These are phyloP conservation scores for Lycorma delicatula DNA, from an alignment of 1,140 invertebrate species.

Conservation along the genomic window DNA sequence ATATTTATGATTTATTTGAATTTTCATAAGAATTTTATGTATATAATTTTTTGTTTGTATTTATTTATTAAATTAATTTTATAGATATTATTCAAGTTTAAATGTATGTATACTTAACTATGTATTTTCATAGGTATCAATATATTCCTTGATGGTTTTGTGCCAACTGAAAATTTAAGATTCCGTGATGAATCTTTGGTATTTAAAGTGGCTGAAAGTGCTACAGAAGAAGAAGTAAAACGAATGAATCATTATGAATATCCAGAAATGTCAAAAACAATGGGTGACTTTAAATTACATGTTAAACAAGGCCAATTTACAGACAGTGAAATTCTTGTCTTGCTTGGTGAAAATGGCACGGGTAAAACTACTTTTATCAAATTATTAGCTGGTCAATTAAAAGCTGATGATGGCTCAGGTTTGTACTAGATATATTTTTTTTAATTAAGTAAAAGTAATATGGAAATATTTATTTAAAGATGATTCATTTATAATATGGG, in stretches of 20 bases:
- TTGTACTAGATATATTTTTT: too few species aligned
- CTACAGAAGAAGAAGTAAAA: conserved; percentile 95
- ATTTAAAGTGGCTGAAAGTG: conserved; percentile 97
- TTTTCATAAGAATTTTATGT: background rate
- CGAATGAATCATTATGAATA: conserved; percentile 95
- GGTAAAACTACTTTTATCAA: conserved; percentile 99
- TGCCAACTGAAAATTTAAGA: conserved; percentile 97
- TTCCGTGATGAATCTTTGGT: conserved; percentile 94
- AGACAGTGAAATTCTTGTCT: conserved; percentile 97
- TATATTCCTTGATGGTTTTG: conserved; percentile 98
- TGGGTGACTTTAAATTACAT: conserved; percentile 63
- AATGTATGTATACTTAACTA: background rate
- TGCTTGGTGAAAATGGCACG: conserved; percentile 98
- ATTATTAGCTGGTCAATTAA: conserved; percentile 92
- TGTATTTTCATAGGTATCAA: conserved; percentile 71
- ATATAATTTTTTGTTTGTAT: background rate
- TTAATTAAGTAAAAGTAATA: background rate
- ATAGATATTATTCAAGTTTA: background rate
- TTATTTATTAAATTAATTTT: background rate
- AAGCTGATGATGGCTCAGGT: conserved; percentile 80
- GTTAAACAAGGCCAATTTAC: conserved; percentile 85
- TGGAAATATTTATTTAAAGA: conserved; percentile 2
- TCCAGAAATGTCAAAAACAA: conserved; percentile 75
- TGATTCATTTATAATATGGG: too few species aligned
- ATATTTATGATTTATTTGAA: too few species aligned